These are phyloP conservation scores for Rhabditophanes sp. DNA, from an alignment of 2,888 invertebrate genomes.

Conservation along the genomic window DNA sequence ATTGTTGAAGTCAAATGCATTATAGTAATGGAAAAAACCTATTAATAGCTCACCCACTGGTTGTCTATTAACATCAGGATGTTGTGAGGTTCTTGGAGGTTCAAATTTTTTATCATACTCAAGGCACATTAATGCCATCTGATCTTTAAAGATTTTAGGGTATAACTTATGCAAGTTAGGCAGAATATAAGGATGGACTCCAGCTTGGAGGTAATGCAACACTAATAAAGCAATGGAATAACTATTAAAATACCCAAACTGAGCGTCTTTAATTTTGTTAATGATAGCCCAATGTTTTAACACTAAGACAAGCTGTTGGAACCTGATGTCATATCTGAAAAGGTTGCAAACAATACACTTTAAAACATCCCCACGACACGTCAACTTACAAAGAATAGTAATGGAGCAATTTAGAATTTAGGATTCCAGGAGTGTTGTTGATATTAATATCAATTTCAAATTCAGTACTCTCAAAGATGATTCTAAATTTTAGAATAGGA, in stretches of 20 bases:
- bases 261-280: slow-evolving; percentile 26
- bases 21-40: slow-evolving; percentile 39
- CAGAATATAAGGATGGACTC: slow-evolving; percentile 25
- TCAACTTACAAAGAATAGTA: slow-evolving; percentile 23
- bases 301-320: slow-evolving; percentile 30
- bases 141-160: slow-evolving; percentile 18
- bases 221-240: slow-evolving; percentile 40
- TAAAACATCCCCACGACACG: slow-evolving; percentile 1
- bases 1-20: slow-evolving; percentile 24
- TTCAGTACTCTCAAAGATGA: no score
- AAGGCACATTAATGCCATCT: no score
- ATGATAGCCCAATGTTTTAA: slow-evolving; percentile 42
- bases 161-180: slow-evolving; percentile 38
- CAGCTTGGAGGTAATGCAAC: slow-evolving; percentile 39
- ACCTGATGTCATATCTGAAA: slow-evolving; percentile 30
- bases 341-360: no score
- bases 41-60: slow-evolving; percentile 31
- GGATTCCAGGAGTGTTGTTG: slow-evolving; percentile 42
- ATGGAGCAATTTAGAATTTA: slow-evolving; percentile 40
- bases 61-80: slow-evolving; percentile 11
- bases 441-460: slow-evolving; percentile 41
- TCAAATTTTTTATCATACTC: no score
- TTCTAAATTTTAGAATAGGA: no score
- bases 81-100: no score
- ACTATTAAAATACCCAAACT: slow-evolving; percentile 34